phyloP scores from a whole-genome alignment of 2,113 vertebrate species.

The Herpailurus yagouaroundi region DNA sequence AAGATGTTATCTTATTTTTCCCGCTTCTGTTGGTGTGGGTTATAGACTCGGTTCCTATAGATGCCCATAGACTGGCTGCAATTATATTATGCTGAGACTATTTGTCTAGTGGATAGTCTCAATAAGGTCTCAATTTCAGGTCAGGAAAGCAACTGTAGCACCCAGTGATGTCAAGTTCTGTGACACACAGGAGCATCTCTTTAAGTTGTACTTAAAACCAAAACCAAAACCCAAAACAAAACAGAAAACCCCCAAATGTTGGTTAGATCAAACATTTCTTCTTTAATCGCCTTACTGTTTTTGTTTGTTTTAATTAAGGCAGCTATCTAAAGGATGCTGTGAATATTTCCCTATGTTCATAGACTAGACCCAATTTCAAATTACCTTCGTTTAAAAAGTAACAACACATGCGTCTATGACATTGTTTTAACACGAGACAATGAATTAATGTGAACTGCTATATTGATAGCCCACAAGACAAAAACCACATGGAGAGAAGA shows the following conservation, averaged over 20 bases:
- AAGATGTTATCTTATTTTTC: background rate
- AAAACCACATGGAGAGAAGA: background rate
- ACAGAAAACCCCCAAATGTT: background rate
- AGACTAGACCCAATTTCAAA: background rate
- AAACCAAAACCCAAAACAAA: background rate
- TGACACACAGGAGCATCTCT: background rate
- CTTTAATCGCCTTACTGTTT: background rate
- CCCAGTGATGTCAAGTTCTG: background rate
- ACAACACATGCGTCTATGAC: background rate
- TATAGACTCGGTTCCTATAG: background rate
- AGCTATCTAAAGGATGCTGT: background rate
- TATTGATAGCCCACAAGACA: background rate
- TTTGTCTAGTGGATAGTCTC: background rate
- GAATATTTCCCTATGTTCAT: constrained; percentile 9
- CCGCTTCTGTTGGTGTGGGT: background rate
- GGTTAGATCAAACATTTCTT: background rate
- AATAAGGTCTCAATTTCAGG: background rate
- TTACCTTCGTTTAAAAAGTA: background rate
- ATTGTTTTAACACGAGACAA: background rate
- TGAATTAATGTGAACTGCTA: background rate
- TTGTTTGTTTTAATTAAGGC: background rate
- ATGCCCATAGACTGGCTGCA: background rate
- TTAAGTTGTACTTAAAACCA: background rate
- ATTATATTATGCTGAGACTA: background rate
- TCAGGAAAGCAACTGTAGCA: background rate